These are phyloP conservation scores for Xenops minutus DNA, from an alignment of 2,797 vertebrate genomes.

Conservation along the genomic window DNA sequence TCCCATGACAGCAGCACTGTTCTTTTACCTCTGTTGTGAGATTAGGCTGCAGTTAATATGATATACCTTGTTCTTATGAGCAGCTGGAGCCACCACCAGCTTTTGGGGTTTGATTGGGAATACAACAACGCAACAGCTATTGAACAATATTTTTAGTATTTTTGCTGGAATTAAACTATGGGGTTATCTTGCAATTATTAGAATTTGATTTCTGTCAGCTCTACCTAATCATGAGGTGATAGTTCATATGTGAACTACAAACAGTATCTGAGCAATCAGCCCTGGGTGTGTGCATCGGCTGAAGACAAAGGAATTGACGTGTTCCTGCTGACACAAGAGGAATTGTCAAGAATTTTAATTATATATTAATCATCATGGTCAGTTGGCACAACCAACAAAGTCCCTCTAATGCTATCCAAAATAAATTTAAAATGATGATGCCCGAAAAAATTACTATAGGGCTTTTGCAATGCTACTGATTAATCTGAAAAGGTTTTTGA, in stretches of 20 bases:
- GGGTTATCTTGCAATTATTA: not conserved
- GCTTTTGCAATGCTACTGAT: not conserved
- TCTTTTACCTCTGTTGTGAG: not conserved
- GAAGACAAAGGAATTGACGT: slow-evolving; percentile 33
- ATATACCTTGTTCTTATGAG: not conserved
- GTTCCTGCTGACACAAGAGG: slow-evolving; percentile 6
- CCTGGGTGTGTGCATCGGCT: not conserved
- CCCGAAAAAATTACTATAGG: not conserved
- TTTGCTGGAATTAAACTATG: not conserved
- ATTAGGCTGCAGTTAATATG: not conserved
- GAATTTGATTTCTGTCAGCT: slow-evolving; percentile 2
- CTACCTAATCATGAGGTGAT: slow-evolving; percentile 4
- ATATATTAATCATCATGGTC: not conserved
- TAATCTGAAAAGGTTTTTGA: not conserved
- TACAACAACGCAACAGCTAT: not conserved
- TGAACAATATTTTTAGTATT: not conserved
- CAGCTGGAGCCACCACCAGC: not conserved
- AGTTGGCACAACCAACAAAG: not conserved
- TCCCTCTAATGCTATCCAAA: not conserved
- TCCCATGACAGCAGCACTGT: not conserved
- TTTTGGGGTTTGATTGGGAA: not conserved
- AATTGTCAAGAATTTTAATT: slow-evolving; percentile 32
- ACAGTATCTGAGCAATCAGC: not conserved
- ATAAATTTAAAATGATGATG: not conserved
- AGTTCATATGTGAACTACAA: not conserved